Evolutionary conservation across 2,888 invertebrate species (phyloP).

Genomic region (Plagiodera versicolora): DNA sequence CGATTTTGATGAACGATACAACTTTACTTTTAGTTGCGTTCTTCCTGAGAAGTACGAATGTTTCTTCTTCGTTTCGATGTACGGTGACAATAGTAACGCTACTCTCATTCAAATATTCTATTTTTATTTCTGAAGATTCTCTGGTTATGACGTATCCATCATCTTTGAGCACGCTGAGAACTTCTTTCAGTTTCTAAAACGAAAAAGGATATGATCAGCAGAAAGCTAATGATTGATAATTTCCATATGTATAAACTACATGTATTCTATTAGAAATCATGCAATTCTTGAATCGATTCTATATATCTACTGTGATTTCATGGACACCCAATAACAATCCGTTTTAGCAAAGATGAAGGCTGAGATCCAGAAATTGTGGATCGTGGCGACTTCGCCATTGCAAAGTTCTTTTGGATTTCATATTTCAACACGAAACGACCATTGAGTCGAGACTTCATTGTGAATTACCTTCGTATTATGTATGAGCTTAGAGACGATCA

Average conservation of each 20-base stretch:
- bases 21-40: background rate
- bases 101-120: background rate
- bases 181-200: slow-evolving; percentile 30
- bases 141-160: slow-evolving; percentile 65
- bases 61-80: slow-evolving; percentile 24
- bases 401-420: too few species aligned
- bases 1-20: background rate
- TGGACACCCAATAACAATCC: too few species aligned
- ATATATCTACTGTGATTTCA: too few species aligned
- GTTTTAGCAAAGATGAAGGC: too few species aligned
- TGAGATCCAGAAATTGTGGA: too few species aligned
- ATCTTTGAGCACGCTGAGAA: slow-evolving; percentile 49
- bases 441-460: too few species aligned
- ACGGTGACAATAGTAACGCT: slow-evolving; percentile 18
- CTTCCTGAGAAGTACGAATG: slow-evolving; percentile 24
- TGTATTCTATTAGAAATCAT: too few species aligned
- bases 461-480: slow-evolving; percentile 46
- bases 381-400: too few species aligned
- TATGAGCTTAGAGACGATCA: slow-evolving; percentile 53
- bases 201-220: background rate
- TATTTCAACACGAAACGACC: too few species aligned
- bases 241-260: background rate
- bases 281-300: too few species aligned
- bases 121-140: slow-evolving; percentile 55
- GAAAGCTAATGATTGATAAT: too few species aligned